Conservation (phyloP, 2,888 invertebrate species). For the Troilus luridus region DNA sequence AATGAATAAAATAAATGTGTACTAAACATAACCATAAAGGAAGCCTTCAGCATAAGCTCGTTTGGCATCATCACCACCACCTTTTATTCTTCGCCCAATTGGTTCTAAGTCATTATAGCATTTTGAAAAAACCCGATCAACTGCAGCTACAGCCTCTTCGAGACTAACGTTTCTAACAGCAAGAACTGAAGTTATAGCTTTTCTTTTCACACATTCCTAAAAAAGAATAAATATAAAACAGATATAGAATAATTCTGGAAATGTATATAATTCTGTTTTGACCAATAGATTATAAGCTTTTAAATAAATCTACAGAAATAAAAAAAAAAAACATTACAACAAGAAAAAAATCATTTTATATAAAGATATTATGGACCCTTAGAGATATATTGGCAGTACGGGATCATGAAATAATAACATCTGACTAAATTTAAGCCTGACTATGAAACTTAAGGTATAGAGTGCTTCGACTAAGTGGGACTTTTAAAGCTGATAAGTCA, state of each 20-base stretch:
- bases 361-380: too few species aligned
- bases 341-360: too few species aligned
- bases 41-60: conserved; percentile 83
- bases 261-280: background rate
- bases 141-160: conserved; percentile 80
- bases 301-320: too few species aligned
- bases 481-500: too few species aligned
- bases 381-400: too few species aligned
- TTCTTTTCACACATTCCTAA: conserved; percentile 89
- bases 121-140: conserved; percentile 89
- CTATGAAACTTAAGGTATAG: too few species aligned
- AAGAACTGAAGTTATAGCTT: conserved; percentile 87
- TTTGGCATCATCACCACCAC: conserved; percentile 80
- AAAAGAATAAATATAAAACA: conserved; percentile 1
- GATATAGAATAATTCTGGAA: background rate
- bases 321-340: too few species aligned
- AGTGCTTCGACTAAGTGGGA: too few species aligned
- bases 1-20: background rate
- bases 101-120: conserved; percentile 96
- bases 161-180: conserved; percentile 83
- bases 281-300: background rate
- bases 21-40: conserved; percentile 81
- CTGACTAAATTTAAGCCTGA: too few species aligned
- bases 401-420: too few species aligned
- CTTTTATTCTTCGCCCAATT: conserved; percentile 81